Evolutionary conservation across 2,113 vertebrate genomes (phyloP), one percentile per base, ranked within the genome.

Genomic region (Thomomys bottae): DNA sequence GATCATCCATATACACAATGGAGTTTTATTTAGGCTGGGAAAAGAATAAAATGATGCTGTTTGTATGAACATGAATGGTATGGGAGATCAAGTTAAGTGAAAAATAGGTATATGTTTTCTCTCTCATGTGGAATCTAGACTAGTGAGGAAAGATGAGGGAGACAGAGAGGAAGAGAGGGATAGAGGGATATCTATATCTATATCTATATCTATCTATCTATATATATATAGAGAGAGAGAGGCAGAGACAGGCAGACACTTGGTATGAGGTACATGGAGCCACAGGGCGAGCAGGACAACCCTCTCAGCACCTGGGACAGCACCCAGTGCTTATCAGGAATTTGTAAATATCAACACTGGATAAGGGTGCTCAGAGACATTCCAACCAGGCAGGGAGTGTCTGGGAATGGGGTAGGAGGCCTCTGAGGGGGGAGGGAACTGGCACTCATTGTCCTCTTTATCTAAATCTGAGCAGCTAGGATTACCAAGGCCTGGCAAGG

Each of bases 291-390:
- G 85, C 11, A 71, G 77, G 64, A 71, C 66, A 45, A 30, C 84
- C 24, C 38, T 71, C 72, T 92, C 64, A 90, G 93, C 76, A 94
- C 93, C 91, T 45, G 83, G 89, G 93, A 93, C 89, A 95, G 94
- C 83, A 64, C 66, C 63, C 64, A 28, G 4, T 0, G 0, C 42
- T 15, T 2, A n/a, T 36, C 20, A 14, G 63, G 34, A 30, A 11
- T 45, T 63, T 36, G 0, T 3, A 11, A 38, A 8, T 18, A 32
- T 32, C 5, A 40, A 28, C 57, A 32, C 3, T 3, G 8, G 26
- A 32, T 20, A 76, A 38, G 0, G 14, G 2, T 54, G 15, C 5
- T 11, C 7, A 11, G 20, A 90, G 76, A 64, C 61, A 83, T 40
- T 76, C 72, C 59, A 17, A 38, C 21, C 23, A 6, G 12, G 6